Percentiles rank a stretch among this genome's conserved stretches.
Evolutionary conservation across 2,797 vertebrate species (phyloP).

Genomic region (Salarias fasciatus): DNA sequence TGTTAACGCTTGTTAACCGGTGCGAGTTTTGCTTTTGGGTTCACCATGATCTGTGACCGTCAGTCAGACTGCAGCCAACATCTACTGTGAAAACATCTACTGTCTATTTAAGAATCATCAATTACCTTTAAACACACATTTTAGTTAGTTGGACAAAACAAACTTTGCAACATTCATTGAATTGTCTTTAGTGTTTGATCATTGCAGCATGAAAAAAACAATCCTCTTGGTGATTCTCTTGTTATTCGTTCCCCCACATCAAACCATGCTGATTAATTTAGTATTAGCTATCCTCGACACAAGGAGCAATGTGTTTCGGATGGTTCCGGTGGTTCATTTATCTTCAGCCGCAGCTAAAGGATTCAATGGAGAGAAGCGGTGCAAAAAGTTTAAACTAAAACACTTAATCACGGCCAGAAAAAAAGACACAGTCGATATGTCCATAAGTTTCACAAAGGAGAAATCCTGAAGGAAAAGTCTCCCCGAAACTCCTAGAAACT

Average conservation of each 20-base stretch:
- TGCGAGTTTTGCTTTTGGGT: too few relatives aligned
- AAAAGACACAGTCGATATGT: conserved; percentile 13
- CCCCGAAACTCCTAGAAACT: conserved; percentile 10
- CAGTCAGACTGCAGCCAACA: too few relatives aligned
- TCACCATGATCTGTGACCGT: too few relatives aligned
- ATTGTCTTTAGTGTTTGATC: too few relatives aligned
- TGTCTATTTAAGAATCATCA: too few relatives aligned
- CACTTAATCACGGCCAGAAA: conserved; percentile 42
- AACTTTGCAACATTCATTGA: too few relatives aligned
- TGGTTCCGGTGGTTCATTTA: conserved; percentile 51
- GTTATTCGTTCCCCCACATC: conserved; percentile 38
- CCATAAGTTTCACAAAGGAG: conserved; percentile 17
- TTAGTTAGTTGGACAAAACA: too few relatives aligned
- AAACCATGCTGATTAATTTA: conserved; percentile 48
- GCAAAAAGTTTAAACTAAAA: conserved; percentile 16
- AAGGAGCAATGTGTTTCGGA: conserved; percentile 31
- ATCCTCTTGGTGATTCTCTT: conserved; percentile 33
- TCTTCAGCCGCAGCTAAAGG: conserved; percentile 50
- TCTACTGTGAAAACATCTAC: too few relatives aligned
- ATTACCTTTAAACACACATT: too few relatives aligned
- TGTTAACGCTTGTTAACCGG: too few relatives aligned
- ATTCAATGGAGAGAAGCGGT: conserved; percentile 11
- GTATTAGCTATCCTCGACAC: conserved; percentile 23
- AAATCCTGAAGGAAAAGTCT: conserved; percentile 17
- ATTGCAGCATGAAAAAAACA: conserved; percentile 7